Evolutionary conservation across 2,113 vertebrate genomes (phyloP).

Genomic region (Antigone vipio): DNA sequence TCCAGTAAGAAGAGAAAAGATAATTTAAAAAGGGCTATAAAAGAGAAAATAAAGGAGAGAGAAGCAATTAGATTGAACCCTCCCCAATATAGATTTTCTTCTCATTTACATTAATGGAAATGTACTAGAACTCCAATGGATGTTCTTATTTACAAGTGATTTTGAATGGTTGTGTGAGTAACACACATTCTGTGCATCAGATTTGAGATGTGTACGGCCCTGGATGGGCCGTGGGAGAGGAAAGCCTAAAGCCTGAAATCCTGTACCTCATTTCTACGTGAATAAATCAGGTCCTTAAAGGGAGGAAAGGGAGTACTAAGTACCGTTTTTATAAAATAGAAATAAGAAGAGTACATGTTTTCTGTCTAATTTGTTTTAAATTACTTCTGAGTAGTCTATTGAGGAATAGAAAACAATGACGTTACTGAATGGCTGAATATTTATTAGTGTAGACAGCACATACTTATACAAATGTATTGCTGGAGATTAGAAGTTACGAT

Average conservation of each 20-base stretch:
- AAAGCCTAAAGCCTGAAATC: not conserved
- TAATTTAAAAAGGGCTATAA: not conserved
- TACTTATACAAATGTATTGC: not conserved
- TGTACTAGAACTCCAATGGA: not conserved
- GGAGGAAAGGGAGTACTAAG: not conserved
- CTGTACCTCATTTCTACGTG: not conserved
- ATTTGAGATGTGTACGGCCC: not conserved
- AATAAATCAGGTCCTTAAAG: not conserved
- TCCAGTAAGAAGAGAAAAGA: not conserved
- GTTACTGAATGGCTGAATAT: not conserved
- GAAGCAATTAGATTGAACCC: not conserved
- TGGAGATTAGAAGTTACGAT: not conserved
- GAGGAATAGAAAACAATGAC: not conserved
- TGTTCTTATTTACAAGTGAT: not conserved
- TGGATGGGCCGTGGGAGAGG: not conserved
- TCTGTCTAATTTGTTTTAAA: constrained; percentile 10
- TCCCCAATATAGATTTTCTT: not conserved
- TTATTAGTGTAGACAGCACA: not conserved
- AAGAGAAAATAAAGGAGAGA: not conserved
- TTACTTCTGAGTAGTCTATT: not conserved
- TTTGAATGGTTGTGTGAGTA: not conserved
- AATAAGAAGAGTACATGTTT: not conserved
- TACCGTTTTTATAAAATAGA: not conserved
- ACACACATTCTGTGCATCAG: not conserved
- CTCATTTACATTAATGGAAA: not conserved